Conservation (phyloP, 1,140 invertebrate species). For the Hycleus cichorii region DNA sequence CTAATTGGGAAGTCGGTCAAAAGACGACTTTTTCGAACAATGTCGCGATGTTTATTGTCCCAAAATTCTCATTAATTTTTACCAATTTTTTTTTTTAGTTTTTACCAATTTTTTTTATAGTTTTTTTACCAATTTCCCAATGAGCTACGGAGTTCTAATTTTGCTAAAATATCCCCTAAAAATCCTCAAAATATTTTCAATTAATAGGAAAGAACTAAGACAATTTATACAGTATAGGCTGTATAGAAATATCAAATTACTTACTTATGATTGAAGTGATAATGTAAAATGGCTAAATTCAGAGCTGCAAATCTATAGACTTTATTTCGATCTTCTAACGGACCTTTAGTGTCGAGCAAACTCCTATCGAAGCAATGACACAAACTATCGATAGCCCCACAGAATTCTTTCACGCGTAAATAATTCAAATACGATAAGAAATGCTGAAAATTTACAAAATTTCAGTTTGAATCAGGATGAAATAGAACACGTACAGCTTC, state of each 20-base stretch:
- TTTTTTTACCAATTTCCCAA: no score
- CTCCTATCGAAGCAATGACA: constrained; percentile 80
- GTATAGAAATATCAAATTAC: constrained; percentile 19
- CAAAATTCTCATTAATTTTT: no score
- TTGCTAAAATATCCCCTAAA: no score
- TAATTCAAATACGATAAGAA: constrained; percentile 88
- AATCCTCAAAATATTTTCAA: no score
- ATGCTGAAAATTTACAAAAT: constrained; percentile 55
- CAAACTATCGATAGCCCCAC: constrained; percentile 73
- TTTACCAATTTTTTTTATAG: no score
- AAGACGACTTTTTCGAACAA: no score
- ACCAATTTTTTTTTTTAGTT: no score
- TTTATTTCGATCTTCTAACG: constrained; percentile 59
- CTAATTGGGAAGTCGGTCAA: no score
- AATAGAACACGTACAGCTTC: constrained; percentile 59
- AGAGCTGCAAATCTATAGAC: constrained; percentile 81
- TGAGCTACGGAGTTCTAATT: no score
- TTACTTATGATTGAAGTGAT: constrained; percentile 78
- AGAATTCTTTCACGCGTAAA: constrained; percentile 77
- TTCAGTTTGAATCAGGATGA: neutral
- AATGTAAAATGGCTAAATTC: constrained; percentile 81
- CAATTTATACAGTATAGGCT: no score
- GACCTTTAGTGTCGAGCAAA: constrained; percentile 38
- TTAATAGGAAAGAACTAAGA: no score
- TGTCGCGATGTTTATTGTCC: no score